Percentiles rank a stretch among this genome's conserved stretches.
These are phyloP conservation scores for Lacerta bilineata DNA, from an alignment of 2,797 vertebrate species.

Conservation along the genomic window DNA sequence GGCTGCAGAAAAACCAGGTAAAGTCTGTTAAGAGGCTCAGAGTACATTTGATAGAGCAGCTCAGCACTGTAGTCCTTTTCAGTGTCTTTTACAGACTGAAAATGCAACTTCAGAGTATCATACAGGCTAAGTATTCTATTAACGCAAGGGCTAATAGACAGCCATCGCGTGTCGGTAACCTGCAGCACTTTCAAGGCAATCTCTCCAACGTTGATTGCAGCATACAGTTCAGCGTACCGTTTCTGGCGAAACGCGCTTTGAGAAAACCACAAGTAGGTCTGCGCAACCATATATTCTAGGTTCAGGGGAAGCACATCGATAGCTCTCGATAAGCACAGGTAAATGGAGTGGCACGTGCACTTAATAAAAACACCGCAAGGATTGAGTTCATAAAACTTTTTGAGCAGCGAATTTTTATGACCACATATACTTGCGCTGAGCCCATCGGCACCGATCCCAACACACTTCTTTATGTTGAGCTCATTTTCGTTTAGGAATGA, in stretches of 20 bases:
- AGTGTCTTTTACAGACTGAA: slow-evolving; percentile 11
- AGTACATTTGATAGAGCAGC: slow-evolving; percentile 23
- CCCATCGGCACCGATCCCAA: slow-evolving; percentile 11
- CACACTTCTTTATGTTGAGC: slow-evolving; percentile 9
- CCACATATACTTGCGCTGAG: not conserved
- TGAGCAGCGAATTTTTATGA: slow-evolving; percentile 12
- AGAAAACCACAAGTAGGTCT: slow-evolving; percentile 27
- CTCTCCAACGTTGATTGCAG: not conserved
- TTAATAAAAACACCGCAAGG: slow-evolving; percentile 11
- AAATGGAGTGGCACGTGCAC: not conserved
- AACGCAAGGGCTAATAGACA: slow-evolving; percentile 20
- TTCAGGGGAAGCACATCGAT: slow-evolving; percentile 14
- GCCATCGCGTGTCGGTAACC: not conserved
- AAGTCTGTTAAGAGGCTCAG: slow-evolving; percentile 24
- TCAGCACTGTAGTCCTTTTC: slow-evolving; percentile 23
- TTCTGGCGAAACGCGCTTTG: not conserved
- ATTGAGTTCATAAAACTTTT: slow-evolving; percentile 15
- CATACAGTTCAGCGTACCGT: not conserved
- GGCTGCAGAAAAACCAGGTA: slow-evolving; percentile 14
- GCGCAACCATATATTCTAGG: slow-evolving; percentile 22
- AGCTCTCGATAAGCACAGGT: slow-evolving; percentile 2
- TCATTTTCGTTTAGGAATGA: slow-evolving; percentile 28
- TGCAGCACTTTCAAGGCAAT: not conserved
- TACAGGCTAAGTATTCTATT: slow-evolving; percentile 19
- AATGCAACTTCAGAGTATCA: slow-evolving; percentile 4